These are phyloP conservation scores for Saguinus imperator DNA, from an alignment of 2,113 vertebrate genomes.

Conservation along the genomic window DNA sequence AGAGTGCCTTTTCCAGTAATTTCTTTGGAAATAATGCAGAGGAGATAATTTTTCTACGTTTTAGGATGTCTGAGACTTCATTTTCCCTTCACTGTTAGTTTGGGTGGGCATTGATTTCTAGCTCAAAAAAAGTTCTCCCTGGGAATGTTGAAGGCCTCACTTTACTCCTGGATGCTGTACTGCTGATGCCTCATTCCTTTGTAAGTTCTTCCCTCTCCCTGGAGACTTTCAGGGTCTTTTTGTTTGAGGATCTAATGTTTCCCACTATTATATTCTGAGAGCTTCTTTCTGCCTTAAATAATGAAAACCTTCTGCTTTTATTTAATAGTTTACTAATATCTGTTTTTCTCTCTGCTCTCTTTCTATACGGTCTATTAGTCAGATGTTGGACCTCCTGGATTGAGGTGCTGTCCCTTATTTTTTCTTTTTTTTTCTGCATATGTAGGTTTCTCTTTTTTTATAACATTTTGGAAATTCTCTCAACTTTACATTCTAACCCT, in stretches of 20 bases:
- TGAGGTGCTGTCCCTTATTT: not conserved
- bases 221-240: not conserved
- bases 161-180: not conserved
- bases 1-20: not conserved
- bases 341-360: not conserved
- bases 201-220: no score
- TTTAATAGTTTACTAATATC: not conserved
- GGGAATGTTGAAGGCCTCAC: not conserved
- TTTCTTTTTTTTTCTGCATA: not conserved
- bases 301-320: not conserved
- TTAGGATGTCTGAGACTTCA: not conserved
- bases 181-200: not conserved
- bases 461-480: not conserved
- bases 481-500: not conserved
- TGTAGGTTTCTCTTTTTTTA: not conserved
- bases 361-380: not conserved
- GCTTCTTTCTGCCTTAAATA: not conserved
- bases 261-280: not conserved
- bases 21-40: not conserved
- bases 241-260: not conserved
- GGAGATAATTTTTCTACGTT: no score
- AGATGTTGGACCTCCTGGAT: not conserved
- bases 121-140: not conserved
- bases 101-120: not conserved
- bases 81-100: not conserved